Evolutionary conservation across 2,113 vertebrate species (phyloP), one percentile per base, ranked within the genome.

Genomic region (Cynoglossus semilaevis): DNA sequence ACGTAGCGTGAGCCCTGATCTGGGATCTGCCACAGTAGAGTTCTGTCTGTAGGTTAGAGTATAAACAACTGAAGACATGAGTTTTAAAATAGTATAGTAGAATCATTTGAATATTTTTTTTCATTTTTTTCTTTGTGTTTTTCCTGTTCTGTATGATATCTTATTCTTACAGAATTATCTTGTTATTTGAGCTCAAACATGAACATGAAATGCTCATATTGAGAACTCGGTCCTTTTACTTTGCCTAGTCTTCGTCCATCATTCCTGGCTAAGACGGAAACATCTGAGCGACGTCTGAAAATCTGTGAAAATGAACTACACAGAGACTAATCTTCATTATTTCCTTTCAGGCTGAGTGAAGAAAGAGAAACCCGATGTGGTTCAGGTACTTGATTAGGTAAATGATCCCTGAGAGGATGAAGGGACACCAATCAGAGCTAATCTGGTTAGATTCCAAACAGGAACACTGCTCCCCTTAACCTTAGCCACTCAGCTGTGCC

Each of bases 381-480:
- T 65, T 72, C 49, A 75, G 64, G 68, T 80, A 82, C 76, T 80
- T 81, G 72, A 82, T 78, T 80, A 71, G 70, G 57, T 46, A 72
- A 80, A 85, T 82, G 65, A 84, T 73, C 74, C 53, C 67, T 74
- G 72, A 81, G 78, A 67, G 78, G 45, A 63, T 62, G 70, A 80
- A 52, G 63, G 60, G 59, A 85, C 70, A 79, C 67, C 81, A 85
- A 85, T 85, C 75, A 72, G 29, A 63, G 79, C 80, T 86, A 81
- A 89, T 87, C 64, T 80, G 19, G 34, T 85, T 86, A 84, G 79
- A 84, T 85, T 82, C 75, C 72, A 72, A 85, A 80, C 79, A 78
- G 68, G 64, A 80, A 69, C 59, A 45, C 74, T 63, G 82, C 71
- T 83, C 81, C 80, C 61, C 76, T 86, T 84, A 72, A 86, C 85